Conservation (phyloP, 2,797 vertebrate species). For the Poecilia picta region DNA sequence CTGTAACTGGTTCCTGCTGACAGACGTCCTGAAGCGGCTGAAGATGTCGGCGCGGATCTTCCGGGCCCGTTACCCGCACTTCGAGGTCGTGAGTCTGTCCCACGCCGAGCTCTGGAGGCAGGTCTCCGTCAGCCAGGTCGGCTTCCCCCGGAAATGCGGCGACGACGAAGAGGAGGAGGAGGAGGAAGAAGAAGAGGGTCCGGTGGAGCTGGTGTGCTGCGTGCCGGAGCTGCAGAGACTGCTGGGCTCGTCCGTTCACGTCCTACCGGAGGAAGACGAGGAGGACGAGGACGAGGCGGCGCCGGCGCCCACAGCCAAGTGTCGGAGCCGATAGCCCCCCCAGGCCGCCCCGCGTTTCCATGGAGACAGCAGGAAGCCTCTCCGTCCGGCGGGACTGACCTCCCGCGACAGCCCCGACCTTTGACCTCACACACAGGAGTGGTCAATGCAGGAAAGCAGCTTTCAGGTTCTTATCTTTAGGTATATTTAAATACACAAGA, state of each 20-base stretch:
- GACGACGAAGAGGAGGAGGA: conserved; percentile 58
- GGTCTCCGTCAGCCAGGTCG: conserved; percentile 92
- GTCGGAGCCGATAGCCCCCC: conserved; percentile 75
- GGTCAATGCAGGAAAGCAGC: conserved; percentile 72
- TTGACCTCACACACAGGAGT: conserved; percentile 68
- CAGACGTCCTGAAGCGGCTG: conserved; percentile 91
- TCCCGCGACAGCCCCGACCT: conserved; percentile 56
- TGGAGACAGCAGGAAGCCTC: conserved; percentile 71
- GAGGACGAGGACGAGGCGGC: conserved; percentile 37
- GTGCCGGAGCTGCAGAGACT: conserved; percentile 92
- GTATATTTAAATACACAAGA: conserved; percentile 81
- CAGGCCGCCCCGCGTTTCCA: conserved; percentile 30
- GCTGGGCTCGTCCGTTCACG: conserved; percentile 91
- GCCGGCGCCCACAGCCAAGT: conserved; percentile 49
- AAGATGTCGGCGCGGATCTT: conserved; percentile 96
- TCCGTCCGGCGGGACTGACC: conserved; percentile 66
- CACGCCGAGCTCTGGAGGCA: conserved; percentile 88
- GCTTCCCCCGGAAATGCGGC: conserved; percentile 41
- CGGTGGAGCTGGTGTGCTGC: conserved; percentile 92
- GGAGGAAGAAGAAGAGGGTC: conserved; percentile 74
- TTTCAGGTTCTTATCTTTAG: conserved; percentile 82
- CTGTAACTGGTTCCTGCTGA: conserved; percentile 97
- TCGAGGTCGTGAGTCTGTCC: conserved; percentile 90
- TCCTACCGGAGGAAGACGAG: conserved; percentile 76
- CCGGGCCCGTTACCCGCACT: conserved; percentile 91